A percentile compares a stretch with the other conserved stretches of the same genome.
Evolutionary conservation across 1,140 invertebrate species (phyloP).

Genomic region (Armadillidium nasatum): DNA sequence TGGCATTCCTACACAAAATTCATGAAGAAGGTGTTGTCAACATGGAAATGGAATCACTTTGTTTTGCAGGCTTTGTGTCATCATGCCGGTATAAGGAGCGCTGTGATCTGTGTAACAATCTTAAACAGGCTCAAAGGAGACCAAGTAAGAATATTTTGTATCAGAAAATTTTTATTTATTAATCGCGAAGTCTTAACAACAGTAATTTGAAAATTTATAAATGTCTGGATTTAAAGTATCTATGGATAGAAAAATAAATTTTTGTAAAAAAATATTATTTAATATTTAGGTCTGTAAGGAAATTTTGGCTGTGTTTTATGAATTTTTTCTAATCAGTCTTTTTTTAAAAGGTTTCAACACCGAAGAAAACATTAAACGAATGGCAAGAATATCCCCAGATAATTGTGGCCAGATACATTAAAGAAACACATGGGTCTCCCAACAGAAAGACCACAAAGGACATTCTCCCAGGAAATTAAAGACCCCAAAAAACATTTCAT

Average conservation of each 20-base stretch:
- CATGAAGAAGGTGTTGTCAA: constrained; percentile 79
- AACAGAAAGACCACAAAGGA: constrained; percentile 37
- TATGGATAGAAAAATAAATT: neutral
- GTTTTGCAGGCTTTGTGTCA: constrained; percentile 91
- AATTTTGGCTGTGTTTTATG: no score
- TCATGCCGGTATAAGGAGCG: constrained; percentile 86
- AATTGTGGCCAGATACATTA: constrained; percentile 81
- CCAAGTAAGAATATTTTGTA: constrained; percentile 62
- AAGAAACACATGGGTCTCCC: constrained; percentile 71
- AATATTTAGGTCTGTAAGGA: no score
- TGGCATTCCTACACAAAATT: constrained; percentile 74
- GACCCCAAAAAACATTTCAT: constrained; percentile 77
- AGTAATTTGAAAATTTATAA: no score
- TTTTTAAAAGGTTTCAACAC: constrained; percentile 65
- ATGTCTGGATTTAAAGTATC: neutral
- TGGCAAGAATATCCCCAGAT: constrained; percentile 89
- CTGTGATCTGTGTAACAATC: constrained; percentile 86
- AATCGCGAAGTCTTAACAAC: neutral
- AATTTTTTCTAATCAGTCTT: no score
- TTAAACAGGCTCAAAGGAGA: constrained; percentile 91
- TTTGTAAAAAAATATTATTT: no score
- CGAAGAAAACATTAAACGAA: constrained; percentile 83
- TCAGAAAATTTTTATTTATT: neutral
- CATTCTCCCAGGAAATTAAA: constrained; percentile 59
- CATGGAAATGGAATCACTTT: constrained; percentile 95